phyloP scores from a whole-genome alignment of 2,797 vertebrate species.

The Trachops cirrhosus region DNA sequence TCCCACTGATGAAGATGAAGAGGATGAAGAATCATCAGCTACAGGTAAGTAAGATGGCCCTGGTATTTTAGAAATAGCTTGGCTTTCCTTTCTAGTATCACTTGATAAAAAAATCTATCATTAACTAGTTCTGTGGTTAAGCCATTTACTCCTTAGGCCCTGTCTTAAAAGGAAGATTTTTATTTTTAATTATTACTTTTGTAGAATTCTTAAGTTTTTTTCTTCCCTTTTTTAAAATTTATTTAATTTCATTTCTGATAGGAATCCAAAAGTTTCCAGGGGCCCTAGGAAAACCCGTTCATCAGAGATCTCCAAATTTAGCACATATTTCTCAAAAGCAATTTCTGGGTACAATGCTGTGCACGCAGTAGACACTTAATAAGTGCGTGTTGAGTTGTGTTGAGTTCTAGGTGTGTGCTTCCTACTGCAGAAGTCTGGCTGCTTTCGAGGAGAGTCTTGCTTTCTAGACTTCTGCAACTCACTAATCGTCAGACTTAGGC shows the following conservation, averaged over 20 bases:
- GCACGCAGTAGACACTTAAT: conserved; percentile 35
- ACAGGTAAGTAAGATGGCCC: conserved; percentile 82
- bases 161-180: not conserved
- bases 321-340: conserved; percentile 63
- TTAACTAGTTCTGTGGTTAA: not conserved
- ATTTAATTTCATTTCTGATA: conserved; percentile 61
- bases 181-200: not conserved
- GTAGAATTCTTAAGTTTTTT: conserved; percentile 23
- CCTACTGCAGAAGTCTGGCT: not conserved
- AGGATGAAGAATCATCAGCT: conserved; percentile 87
- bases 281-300: conserved; percentile 56
- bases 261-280: conserved; percentile 57
- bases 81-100: not conserved
- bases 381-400: conserved; percentile 36
- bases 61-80: not conserved
- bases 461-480: conserved; percentile 28
- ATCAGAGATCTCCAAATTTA: conserved; percentile 54
- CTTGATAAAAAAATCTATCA: not conserved
- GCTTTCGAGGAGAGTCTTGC: not conserved
- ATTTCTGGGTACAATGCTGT: conserved; percentile 67
- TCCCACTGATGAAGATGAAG: conserved; percentile 94
- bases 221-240: not conserved
- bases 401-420: conserved; percentile 36
- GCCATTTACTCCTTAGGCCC: not conserved
- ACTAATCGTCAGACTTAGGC: conserved; percentile 48